Evolutionary conservation across 2,113 vertebrate genomes (phyloP), one percentile per base, ranked within the genome.

Genomic region (Castor canadensis): DNA sequence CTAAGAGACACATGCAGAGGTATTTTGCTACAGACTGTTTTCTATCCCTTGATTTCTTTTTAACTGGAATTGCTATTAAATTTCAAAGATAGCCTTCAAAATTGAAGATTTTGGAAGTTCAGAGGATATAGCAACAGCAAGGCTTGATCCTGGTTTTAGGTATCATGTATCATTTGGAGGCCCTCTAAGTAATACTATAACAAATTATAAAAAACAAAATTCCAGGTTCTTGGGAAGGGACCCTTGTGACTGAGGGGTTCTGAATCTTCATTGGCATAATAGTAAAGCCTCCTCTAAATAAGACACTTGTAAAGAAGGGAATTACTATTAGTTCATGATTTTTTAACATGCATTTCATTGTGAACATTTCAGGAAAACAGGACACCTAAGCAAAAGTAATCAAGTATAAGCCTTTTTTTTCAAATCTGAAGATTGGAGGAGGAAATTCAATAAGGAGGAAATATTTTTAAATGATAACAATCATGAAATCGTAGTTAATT

Each of bases 101-200:
- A 87, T 80, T 83, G 60, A 58, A 69, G 60, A 80, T 64, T 93
- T 93, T 85, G 30, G n/a, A 94, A 94, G 9, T 54, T 71, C 43
- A 2, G 45, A 75, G 19, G 20, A 67, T 52, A 67, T 32, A 91
- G 47, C 54, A 93, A 76, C 13, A 76, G 20, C 3, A 80, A 93
- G 28, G 12, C 2, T 76, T 75, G 71, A 81, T 71, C 22, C 8
- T 88, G 38, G 64, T 94, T 94, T 95, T 2, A 54, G 40, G 26
- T n/a, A 73, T 4, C 38, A 60, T 47, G 58, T 67, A 49, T 71
- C 81, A 89, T 93, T 86, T 91, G 35, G 75, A 94, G 58, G 32
- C 9, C 32, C 6, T 47, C 22, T 81, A 85, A 91, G 32, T 52
- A 49, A 52, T 84, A 43, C 13, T 54, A 85, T 47, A 66, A 2